These are phyloP conservation scores for Labeo catla DNA, from an alignment of 2,113 vertebrate genomes.

Conservation along the genomic window DNA sequence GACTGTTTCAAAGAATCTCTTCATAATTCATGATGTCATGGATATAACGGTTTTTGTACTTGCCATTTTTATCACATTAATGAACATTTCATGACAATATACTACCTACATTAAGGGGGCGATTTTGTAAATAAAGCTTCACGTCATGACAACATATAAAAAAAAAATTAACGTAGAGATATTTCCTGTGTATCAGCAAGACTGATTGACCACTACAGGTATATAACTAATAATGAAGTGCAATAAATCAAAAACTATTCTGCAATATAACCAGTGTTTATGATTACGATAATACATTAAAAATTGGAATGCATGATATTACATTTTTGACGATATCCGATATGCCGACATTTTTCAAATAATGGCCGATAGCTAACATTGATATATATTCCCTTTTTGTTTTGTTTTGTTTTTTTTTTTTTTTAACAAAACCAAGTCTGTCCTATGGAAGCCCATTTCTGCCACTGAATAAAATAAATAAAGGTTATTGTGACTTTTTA, in stretches of 20 bases:
- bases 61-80: background rate
- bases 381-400: no score
- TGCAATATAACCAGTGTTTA: background rate
- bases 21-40: background rate
- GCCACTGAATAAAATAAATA: no score
- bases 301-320: background rate
- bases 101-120: background rate
- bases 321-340: no score
- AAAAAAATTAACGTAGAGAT: no score
- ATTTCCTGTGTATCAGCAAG: background rate
- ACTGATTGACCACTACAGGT: background rate
- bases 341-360: no score
- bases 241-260: background rate
- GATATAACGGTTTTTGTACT: no score
- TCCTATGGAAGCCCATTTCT: no score
- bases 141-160: no score
- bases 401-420: no score
- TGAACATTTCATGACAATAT: background rate
- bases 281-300: background rate
- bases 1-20: background rate
- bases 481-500: no score
- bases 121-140: background rate
- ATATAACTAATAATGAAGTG: background rate
- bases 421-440: no score
- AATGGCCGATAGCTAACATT: no score